Evolutionary conservation across 2,113 vertebrate genomes (phyloP).

Genomic region (Maylandia zebra): DNA sequence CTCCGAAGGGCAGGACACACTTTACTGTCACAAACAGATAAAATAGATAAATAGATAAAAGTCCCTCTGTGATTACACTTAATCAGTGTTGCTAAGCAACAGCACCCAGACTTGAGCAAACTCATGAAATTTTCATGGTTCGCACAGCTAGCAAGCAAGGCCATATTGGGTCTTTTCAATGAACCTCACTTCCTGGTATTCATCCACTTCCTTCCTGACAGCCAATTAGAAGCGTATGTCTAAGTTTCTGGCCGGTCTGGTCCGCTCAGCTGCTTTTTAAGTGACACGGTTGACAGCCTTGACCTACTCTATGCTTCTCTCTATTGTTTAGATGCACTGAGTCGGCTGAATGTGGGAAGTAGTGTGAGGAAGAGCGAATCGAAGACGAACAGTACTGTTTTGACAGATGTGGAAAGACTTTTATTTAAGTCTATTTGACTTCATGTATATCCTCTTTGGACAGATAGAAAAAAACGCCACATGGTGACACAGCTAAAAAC

Average conservation of each 20-base stretch:
- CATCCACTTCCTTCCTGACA: constrained; percentile 59
- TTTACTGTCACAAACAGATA: constrained; percentile 17
- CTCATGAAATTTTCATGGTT: not conserved
- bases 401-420: constrained; percentile 5
- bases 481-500: constrained; percentile 3
- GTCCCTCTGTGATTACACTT: constrained; percentile 17
- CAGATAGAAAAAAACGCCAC: not conserved
- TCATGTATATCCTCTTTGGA: not conserved
- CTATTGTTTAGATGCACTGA: constrained; percentile 8
- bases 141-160: constrained; percentile 5
- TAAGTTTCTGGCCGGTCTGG: not conserved
- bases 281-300: not conserved
- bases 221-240: constrained; percentile 11
- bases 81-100: constrained; percentile 55
- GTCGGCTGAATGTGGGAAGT: not conserved
- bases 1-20: constrained; percentile 13
- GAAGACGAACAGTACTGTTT: not conserved
- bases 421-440: not conserved
- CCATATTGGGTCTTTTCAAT: constrained; percentile 9
- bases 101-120: constrained; percentile 3
- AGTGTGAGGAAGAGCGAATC: not conserved
- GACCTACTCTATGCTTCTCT: constrained; percentile 7
- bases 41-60: constrained; percentile 23
- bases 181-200: constrained; percentile 55
- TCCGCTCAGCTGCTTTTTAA: not conserved